Evolutionary conservation across 1,140 invertebrate genomes (phyloP).

Genomic region (Triops cancriformis): DNA sequence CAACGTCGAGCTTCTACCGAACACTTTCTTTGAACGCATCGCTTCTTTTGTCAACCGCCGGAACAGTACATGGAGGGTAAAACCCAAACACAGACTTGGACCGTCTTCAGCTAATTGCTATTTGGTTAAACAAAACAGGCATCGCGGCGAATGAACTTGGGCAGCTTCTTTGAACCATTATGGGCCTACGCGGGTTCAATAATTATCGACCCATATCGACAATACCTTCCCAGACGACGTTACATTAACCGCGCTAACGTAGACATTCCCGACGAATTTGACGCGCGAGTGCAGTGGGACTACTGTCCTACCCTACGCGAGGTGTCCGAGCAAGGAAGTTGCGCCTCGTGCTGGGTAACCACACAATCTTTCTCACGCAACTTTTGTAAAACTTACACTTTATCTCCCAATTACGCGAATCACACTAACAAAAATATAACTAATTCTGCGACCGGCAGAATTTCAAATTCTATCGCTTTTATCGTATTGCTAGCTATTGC

Average conservation of each 20-base stretch:
- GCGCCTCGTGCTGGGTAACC: constrained; percentile 37
- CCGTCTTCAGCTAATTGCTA: neutral
- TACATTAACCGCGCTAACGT: constrained; percentile 15
- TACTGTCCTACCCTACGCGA: constrained; percentile 42
- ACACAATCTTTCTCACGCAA: neutral
- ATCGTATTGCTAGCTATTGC: too few species aligned
- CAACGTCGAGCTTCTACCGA: neutral
- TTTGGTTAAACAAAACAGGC: neutral
- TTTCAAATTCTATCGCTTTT: too few species aligned
- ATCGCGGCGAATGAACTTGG: neutral
- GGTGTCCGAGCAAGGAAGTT: constrained; percentile 37
- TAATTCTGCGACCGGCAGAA: too few species aligned
- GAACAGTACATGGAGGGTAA: neutral
- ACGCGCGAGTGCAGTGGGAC: constrained; percentile 44
- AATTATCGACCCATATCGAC: constrained; percentile 10
- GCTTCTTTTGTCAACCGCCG: constrained; percentile 5
- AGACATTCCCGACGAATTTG: constrained; percentile 42
- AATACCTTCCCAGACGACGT: neutral
- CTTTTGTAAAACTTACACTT: neutral
- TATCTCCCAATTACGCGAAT: neutral
- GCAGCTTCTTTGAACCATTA: neutral
- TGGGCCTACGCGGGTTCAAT: neutral
- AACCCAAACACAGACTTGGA: neutral
- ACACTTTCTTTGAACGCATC: constrained; percentile 10
- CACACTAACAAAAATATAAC: too few species aligned